Percentiles rank a stretch among this genome's conserved stretches.
Evolutionary conservation across 2,888 invertebrate genomes (phyloP).

Genomic region (Acanthosepion esculentum): DNA sequence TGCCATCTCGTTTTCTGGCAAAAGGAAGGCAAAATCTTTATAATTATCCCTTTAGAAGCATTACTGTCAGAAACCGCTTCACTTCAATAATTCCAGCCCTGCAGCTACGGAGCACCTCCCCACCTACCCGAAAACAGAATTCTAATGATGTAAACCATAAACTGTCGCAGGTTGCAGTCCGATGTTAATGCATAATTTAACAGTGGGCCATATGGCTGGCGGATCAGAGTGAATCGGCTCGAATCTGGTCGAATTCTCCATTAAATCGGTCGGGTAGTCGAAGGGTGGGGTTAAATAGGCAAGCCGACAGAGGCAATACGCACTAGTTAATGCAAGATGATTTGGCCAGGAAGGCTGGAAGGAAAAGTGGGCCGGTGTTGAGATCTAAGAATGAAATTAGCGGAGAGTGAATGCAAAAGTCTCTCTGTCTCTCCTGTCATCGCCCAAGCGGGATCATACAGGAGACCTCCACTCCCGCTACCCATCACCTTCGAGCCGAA

Average conservation of each 20-base stretch:
- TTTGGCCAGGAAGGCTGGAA: not conserved
- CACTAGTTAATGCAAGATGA: not conserved
- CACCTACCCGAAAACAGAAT: not conserved
- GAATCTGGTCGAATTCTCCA: not conserved
- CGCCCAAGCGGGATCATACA: too few species aligned
- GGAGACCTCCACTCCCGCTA: too few species aligned
- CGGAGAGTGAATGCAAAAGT: not conserved
- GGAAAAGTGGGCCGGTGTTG: not conserved
- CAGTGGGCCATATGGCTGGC: not conserved
- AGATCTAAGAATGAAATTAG: not conserved
- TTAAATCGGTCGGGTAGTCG: not conserved
- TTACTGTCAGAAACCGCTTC: not conserved
- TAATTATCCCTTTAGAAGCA: not conserved
- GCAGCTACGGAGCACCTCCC: not conserved
- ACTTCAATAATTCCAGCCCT: not conserved
- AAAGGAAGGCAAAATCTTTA: too few species aligned
- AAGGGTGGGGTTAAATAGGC: not conserved
- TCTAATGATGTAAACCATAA: not conserved
- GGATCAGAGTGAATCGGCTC: not conserved
- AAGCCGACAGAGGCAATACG: not conserved
- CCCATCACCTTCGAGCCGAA: not conserved
- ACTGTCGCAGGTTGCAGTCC: not conserved
- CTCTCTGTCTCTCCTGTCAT: not conserved
- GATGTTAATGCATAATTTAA: conserved; percentile 14
- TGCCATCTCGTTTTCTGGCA: not conserved